phyloP scores from a whole-genome alignment of 1,140 invertebrate genomes.

The Drosophila obscura region DNA sequence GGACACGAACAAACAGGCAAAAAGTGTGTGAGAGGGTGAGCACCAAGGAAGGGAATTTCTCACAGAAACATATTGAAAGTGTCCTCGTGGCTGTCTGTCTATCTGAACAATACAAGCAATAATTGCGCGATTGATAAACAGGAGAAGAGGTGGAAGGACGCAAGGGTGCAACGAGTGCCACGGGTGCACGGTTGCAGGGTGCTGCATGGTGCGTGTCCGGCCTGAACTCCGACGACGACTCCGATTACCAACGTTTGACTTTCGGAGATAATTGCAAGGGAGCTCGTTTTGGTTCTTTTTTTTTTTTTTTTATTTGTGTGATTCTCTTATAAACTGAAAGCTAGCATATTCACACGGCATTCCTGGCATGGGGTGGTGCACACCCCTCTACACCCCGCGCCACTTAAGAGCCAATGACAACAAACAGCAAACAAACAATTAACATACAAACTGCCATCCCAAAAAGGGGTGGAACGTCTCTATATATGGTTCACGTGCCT shows the following conservation, averaged over 20 bases:
- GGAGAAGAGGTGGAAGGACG: constrained; percentile 12
- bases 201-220: constrained; percentile 18
- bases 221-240: constrained; percentile 36
- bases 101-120: constrained; percentile 75
- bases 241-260: constrained; percentile 77
- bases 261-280: constrained; percentile 44
- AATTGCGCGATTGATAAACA: constrained; percentile 76
- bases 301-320: constrained; percentile 14
- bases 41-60: constrained; percentile 37
- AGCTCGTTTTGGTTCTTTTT: constrained; percentile 27
- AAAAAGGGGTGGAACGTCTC: constrained; percentile 40
- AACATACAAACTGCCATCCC: constrained; percentile 47
- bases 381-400: constrained; percentile 30
- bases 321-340: constrained; percentile 64
- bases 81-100: constrained; percentile 58
- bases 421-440: constrained; percentile 83
- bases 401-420: constrained; percentile 78
- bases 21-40: background rate
- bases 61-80: constrained; percentile 65
- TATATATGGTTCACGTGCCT: constrained; percentile 67
- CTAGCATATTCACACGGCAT: constrained; percentile 75
- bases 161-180: constrained; percentile 28
- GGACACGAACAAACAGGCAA: constrained; percentile 44
- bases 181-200: constrained; percentile 16
- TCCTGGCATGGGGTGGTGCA: constrained; percentile 20